Base-by-base conservation (phyloP, 2,888 invertebrate species). In the Drosophila atroscutellata region DNA sequence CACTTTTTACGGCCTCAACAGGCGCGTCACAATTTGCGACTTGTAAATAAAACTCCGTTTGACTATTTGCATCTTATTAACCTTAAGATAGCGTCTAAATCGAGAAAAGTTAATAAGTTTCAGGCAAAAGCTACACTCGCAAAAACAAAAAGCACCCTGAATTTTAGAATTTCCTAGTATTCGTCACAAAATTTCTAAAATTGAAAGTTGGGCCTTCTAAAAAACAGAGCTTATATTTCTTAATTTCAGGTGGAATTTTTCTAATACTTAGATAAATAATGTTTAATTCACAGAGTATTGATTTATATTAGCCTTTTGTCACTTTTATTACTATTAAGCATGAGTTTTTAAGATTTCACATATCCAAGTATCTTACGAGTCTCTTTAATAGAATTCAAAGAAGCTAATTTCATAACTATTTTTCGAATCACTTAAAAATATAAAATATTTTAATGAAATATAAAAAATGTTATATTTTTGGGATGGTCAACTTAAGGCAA, bases 51-150 rank as follows among this genome's bases (percentile, higher is more conserved):
- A 72, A 60, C 39, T 47, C 45, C 54, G 37, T 61, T 45, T 11
- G 28, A 49, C 59, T 52, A 60, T 72, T 61, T 60, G 80, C 72
- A 55, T 69, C 57, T 72, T 75, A 63, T 75, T 75, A 75, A 60
- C 34, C 30, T 36, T 18, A 13, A 30, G 49, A 2, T 8, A 4
- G 24, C 39, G 54, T 11, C 50, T 52, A 66, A 58, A 58, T 49
- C 20, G 28, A 26, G 20, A 42, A 49, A 47, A 45, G 24, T 13
- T 42, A 7, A 24, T 42, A 20, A 20, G 20, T 13, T 42, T 45
- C 15, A 15, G 2, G 8, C 24, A 4, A 24, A 15, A 30, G 13
- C 7, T 15, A 15, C 52, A 24, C 15, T 7, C 28, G 1, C 5
- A 28, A 28, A 26, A 26, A 3, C 2, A 26, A 28, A 28, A 28